Base-by-base conservation (phyloP, 2,797 vertebrate genomes). In the Cyclura pinguis region DNA sequence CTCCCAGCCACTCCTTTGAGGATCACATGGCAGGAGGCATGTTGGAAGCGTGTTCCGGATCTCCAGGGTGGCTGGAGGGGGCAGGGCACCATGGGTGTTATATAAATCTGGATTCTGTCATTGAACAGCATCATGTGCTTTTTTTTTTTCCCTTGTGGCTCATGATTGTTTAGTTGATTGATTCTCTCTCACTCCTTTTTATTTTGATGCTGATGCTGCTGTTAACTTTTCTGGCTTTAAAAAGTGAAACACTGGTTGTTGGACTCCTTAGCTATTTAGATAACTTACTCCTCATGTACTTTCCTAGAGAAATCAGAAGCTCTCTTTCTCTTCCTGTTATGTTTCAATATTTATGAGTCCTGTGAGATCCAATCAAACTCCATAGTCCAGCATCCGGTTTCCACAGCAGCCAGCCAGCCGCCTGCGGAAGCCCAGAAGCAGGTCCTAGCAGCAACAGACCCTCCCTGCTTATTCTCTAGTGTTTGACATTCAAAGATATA, bases 41-140 rank as follows among this genome's bases (percentile, higher is more conserved):
- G 85, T 88, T 91, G 35, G 50, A 84, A 84, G 86, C 72, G 29
- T 72, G 73, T 78, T 84, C 59, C 85, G 59, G 59, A 84, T 90
- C 67, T 82, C 67, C 42, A 81, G 90, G 90, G 78, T 59, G 83
- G 73, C 14, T n/a, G 69, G 77, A 35, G 73, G 80, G 80, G 50
- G 86, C 27, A 55, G 78, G 90, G 72, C 20, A 6, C 72, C 47
- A 16, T 27, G 12, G 18, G 57, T 80, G 59, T 91, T 91, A 91
- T 72, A 84, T 88, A 91, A 91, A 80, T 84, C 42, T n/a, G 72
- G 72, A 77, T 27, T 78, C 62, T 57, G 38, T 84, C 22, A 57
- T 35, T 84, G 90, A 91, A 83, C 29, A 1, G 59, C 18, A 77
- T 57, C 73, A 88, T 84, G 72, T 91, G 86, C 77, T 42, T 55